Conservation (phyloP, 2,113 vertebrate genomes). For the Cyanoramphus novaezelandiae region DNA sequence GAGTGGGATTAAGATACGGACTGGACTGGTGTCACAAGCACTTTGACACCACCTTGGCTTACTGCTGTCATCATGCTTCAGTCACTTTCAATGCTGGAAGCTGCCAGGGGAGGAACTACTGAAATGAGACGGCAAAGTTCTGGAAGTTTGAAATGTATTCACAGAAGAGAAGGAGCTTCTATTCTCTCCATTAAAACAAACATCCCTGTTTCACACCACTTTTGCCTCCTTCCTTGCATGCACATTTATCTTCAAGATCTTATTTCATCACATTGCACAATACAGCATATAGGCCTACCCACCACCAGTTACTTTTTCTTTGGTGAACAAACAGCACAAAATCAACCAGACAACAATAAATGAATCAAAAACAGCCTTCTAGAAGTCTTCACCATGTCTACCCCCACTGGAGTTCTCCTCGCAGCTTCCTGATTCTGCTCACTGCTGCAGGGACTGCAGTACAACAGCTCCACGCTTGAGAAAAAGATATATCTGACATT, state of each 20-base stretch:
- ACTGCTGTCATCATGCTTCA: neutral
- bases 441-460: accelerated
- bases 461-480: neutral
- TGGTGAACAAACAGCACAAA: neutral
- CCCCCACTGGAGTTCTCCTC: neutral
- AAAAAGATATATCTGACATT: neutral
- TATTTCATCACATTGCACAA: neutral
- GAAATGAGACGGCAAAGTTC: neutral
- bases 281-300: neutral
- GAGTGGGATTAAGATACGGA: neutral
- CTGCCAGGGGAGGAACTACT: neutral
- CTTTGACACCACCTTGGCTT: neutral
- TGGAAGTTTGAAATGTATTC: neutral
- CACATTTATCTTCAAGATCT: neutral
- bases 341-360: neutral
- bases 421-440: neutral
- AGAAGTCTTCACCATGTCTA: neutral
- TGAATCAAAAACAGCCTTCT: neutral
- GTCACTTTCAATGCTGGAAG: neutral
- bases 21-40: neutral
- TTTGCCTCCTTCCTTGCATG: neutral
- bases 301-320: neutral
- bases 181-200: neutral
- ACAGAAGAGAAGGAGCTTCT: neutral
- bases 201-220: neutral